Percentiles rank a stretch among this genome's conserved stretches.
These are phyloP conservation scores for Phrixothrix hirtus DNA, from an alignment of 2,888 invertebrate genomes.

Conservation along the genomic window DNA sequence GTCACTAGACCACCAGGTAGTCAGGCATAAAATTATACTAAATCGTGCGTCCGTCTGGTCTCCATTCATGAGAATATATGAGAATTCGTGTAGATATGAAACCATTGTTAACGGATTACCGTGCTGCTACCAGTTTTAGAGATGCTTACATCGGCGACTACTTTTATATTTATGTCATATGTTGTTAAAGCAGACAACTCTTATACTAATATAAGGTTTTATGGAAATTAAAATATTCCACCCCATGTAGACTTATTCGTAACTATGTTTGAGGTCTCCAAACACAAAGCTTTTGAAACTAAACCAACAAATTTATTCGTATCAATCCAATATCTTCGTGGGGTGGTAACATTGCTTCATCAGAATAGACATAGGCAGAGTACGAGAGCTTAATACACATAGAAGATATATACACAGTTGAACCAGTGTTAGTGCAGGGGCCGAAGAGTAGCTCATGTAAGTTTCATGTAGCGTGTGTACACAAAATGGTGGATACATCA, in stretches of 20 bases:
- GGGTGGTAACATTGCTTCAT: conserved; percentile 36
- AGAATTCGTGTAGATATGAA: conserved; percentile 53
- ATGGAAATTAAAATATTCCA: conserved; percentile 8
- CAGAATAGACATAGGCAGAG: conserved; percentile 37
- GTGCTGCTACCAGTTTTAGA: conserved; percentile 54
- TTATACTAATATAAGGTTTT: conserved; percentile 1
- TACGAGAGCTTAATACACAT: conserved; percentile 38
- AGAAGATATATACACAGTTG: conserved; percentile 37
- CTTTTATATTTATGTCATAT: conserved; percentile 17
- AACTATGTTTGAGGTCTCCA: conserved; percentile 16
- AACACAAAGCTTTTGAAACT: conserved; percentile 20
- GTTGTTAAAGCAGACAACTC: conserved; percentile 11
- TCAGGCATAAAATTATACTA: conserved; percentile 56
- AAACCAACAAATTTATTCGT: conserved; percentile 36
- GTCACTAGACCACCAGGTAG: conserved; percentile 56
- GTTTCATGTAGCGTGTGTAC: conserved; percentile 54
- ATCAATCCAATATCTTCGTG: conserved; percentile 38
- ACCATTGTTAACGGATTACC: conserved; percentile 55
- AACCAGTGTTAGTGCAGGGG: conserved; percentile 49
- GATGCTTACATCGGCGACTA: conserved; percentile 19
- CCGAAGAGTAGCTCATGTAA: conserved; percentile 53
- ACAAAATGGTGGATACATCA: conserved; percentile 55
- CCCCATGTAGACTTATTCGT: conserved; percentile 12
- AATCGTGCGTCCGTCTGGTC: conserved; percentile 52
- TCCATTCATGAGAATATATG: conserved; percentile 54